These are phyloP conservation scores for Hypocryptadius cinnamomeus DNA, from an alignment of 2,113 vertebrate genomes.

Conservation along the genomic window DNA sequence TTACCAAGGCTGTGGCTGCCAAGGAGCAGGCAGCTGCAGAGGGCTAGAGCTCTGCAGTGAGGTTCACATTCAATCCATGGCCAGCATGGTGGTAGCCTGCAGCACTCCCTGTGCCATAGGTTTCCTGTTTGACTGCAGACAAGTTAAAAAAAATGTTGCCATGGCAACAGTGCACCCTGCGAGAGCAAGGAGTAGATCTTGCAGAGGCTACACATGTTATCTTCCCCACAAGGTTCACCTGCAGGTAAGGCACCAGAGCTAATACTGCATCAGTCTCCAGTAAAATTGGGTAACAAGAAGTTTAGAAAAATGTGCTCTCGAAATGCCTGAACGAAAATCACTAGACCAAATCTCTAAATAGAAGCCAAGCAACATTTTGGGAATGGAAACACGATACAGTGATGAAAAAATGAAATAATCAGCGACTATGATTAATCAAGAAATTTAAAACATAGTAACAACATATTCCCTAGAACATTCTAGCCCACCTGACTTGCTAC, in stretches of 20 bases:
- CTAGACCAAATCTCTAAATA: not conserved
- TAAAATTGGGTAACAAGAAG: constrained; percentile 7
- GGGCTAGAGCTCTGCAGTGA: not conserved
- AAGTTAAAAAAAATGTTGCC: constrained; percentile 34
- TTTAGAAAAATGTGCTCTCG: constrained; percentile 21
- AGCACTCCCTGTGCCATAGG: constrained; percentile 65
- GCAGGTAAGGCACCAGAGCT: constrained; percentile 11
- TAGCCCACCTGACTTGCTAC: constrained; percentile 27
- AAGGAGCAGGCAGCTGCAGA: not conserved
- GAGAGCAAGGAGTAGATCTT: constrained; percentile 48
- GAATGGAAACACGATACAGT: not conserved
- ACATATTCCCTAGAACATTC: constrained; percentile 3
- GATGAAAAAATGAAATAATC: not conserved
- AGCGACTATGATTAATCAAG: not conserved
- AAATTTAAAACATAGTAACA: constrained; percentile 39
- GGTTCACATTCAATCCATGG: not conserved
- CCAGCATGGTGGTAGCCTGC: not conserved
- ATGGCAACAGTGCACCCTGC: constrained; percentile 67
- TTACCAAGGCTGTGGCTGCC: not conserved
- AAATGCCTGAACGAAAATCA: not conserved
- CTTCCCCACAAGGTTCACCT: constrained; percentile 49
- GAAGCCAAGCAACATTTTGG: not conserved
- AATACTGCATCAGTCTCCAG: not conserved
- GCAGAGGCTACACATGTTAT: constrained; percentile 38
- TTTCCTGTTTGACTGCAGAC: constrained; percentile 62